A percentile compares a stretch with the other conserved stretches of the same genome.
phyloP scores from a whole-genome alignment of 2,888 invertebrate genomes.

The Plagodis pulveraria region DNA sequence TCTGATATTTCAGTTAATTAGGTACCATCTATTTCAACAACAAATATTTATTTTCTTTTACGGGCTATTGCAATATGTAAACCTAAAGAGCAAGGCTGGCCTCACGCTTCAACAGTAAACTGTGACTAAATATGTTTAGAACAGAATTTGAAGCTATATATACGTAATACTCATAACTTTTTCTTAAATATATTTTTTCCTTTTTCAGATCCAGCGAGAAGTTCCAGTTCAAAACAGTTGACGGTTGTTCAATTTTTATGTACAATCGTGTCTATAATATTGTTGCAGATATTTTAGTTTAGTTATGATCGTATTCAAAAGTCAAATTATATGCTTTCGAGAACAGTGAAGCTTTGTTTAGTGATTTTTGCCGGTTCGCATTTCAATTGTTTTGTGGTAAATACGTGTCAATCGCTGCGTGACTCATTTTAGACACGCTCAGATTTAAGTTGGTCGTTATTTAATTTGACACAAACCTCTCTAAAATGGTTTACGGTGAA shows the following conservation, averaged over 20 bases:
- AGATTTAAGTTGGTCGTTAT: conserved; percentile 40
- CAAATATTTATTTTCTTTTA: no score
- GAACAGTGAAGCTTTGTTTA: conserved; percentile 33
- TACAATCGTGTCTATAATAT: conserved; percentile 17
- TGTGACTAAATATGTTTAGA: no score
- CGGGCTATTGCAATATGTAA: no score
- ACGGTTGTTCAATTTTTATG: conserved; percentile 9
- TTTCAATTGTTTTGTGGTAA: conserved; percentile 44
- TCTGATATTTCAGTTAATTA: no score
- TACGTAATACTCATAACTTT: no score
- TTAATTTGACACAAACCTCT: conserved; percentile 18
- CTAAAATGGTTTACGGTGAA: not conserved
- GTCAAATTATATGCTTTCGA: conserved; percentile 6
- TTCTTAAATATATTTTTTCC: not conserved
- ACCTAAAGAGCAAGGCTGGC: no score
- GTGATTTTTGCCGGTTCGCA: conserved; percentile 46
- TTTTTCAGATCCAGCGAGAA: conserved; percentile 21
- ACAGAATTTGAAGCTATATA: no score
- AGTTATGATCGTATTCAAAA: no score
- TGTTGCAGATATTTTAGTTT: conserved; percentile 15
- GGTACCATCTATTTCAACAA: no score
- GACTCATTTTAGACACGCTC: conserved; percentile 49
- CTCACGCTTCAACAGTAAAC: no score
- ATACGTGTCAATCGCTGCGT: conserved; percentile 46
- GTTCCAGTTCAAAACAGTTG: conserved; percentile 14